A percentile compares a stretch with the other conserved stretches of the same genome.
Conservation (phyloP, 1,140 invertebrate species). For the Alviniconcha marisindica region DNA sequence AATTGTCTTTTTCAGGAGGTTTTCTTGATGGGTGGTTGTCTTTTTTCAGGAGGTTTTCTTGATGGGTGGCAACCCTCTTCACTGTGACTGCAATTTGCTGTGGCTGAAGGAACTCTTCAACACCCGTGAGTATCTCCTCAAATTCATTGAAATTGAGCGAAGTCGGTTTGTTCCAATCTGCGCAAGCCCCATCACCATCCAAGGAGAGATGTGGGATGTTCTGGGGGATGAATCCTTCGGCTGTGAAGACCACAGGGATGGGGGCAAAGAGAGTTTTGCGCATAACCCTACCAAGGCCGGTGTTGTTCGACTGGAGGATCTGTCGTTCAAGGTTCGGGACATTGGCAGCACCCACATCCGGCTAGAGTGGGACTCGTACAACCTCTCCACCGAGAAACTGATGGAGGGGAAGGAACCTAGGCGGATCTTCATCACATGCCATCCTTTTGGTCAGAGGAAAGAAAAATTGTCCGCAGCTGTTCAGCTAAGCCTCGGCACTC, state of each 20-base stretch:
- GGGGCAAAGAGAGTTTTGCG: neutral
- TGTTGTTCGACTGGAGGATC: conserved; percentile 8
- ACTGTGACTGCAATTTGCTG: conserved; percentile 59
- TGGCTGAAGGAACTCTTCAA: conserved; percentile 64
- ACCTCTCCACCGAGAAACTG: neutral
- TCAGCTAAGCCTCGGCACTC: conserved; percentile 2
- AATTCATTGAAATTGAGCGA: conserved; percentile 43
- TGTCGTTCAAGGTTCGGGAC: conserved; percentile 27
- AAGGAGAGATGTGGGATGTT: conserved; percentile 48
- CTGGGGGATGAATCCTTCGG: conserved; percentile 48
- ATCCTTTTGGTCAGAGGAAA: conserved; percentile 39
- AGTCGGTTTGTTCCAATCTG: conserved; percentile 55
- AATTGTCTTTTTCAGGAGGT: no score
- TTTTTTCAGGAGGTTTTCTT: conserved; percentile 50
- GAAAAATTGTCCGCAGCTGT: neutral
- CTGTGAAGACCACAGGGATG: conserved; percentile 40
- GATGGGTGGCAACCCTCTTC: conserved; percentile 58
- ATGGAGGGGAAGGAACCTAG: neutral
- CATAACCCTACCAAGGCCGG: neutral
- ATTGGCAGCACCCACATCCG: conserved; percentile 21
- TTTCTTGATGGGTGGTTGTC: no score
- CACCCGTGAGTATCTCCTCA: conserved; percentile 53
- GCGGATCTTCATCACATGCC: conserved; percentile 30
- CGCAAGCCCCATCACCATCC: conserved; percentile 43
- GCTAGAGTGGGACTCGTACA: conserved; percentile 38